A percentile compares a stretch with the other conserved stretches of the same genome.
phyloP scores from a whole-genome alignment of 1,140 invertebrate genomes.

The Lasaia peninsularis region DNA sequence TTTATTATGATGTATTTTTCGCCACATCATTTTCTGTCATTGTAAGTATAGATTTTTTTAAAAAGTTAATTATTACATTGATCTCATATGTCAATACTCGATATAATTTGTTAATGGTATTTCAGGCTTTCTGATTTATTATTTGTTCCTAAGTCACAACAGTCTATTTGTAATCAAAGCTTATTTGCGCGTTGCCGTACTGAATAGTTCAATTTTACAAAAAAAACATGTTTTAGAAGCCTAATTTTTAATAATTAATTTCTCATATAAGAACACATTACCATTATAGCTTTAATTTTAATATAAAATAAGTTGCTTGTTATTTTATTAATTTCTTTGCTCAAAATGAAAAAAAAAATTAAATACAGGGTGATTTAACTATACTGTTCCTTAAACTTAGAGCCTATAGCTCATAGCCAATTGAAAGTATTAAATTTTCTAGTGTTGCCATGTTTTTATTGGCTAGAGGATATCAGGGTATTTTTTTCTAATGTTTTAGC shows the following conservation, averaged over 20 bases:
- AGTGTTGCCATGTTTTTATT: slow-evolving; percentile 2
- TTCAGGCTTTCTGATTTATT: not conserved
- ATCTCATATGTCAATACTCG: too few relatives aligned
- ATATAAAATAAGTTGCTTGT: slow-evolving; percentile 21
- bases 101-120: too few relatives aligned
- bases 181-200: not conserved
- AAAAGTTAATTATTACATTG: too few relatives aligned
- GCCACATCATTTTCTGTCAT: too few relatives aligned
- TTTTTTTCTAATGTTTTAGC: too few relatives aligned
- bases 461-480: not conserved
- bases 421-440: slow-evolving; percentile 23
- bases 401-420: slow-evolving; percentile 22
- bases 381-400: slow-evolving; percentile 32
- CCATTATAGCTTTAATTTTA: slow-evolving; percentile 60
- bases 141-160: not conserved
- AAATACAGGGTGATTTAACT: slow-evolving; percentile 31
- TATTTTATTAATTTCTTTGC: slow-evolving; percentile 23
- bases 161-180: not conserved
- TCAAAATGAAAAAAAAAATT: slow-evolving; percentile 19
- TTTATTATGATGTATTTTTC: too few relatives aligned
- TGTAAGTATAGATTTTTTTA: too few relatives aligned
- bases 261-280: slow-evolving; percentile 41
- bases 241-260: not conserved
- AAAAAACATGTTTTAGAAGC: not conserved
- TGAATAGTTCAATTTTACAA: not conserved